Evolutionary conservation across 2,888 invertebrate genomes (phyloP), one percentile per base, ranked within the genome.

Genomic region (Ophioninae sp.): DNA sequence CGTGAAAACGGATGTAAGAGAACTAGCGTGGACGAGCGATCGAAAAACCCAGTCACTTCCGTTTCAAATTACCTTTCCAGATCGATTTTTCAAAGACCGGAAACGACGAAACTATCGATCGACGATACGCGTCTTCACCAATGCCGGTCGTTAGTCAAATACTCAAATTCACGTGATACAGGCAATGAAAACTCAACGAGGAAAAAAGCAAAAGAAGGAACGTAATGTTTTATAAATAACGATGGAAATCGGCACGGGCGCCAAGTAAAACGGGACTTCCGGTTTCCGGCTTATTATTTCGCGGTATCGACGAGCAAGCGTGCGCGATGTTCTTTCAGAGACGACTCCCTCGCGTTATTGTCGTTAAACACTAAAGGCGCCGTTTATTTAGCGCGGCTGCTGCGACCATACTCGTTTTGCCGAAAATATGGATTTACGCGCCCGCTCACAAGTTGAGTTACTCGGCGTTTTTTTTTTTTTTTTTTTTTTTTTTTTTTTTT

Each of bases 231-330:
- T 72, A 81, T 37, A 67, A 81, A 73, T 77, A 81, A 77, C 72
- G 41, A 61, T n/a, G 6, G 61, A 50, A 41, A 72, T 76, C 21
- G 61, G 39, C 62, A 56, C 68, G 68, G 50, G 68, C n/a, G 72
- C 44, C 59, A 30, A 37, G 59, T 62, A 65, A 65, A 67, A 61
- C 56, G 61, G 59, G 75, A 76, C 75, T 80, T 74, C 73, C 83
- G 80, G 80, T 83, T 83, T 80, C 80, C 64, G 80, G 77, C 17
- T 39, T 44, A 41, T 20, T 59, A 44, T 76, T 83, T 80, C 76
- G 76, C 76, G 80, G 68, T 80, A 80, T 73, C 73, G 73, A 76
- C 37, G 39, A 8, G 23, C 6, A 17, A 30, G n/a, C 23, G 44
- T 20, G 8, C 39, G 39, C 10, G 20, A 23, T 44, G 17, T 21